Percentiles rank a stretch among this genome's conserved stretches.
phyloP scores from a whole-genome alignment of 35 echinoderm and acorn worm genomes.

The Anneissia japonica region DNA sequence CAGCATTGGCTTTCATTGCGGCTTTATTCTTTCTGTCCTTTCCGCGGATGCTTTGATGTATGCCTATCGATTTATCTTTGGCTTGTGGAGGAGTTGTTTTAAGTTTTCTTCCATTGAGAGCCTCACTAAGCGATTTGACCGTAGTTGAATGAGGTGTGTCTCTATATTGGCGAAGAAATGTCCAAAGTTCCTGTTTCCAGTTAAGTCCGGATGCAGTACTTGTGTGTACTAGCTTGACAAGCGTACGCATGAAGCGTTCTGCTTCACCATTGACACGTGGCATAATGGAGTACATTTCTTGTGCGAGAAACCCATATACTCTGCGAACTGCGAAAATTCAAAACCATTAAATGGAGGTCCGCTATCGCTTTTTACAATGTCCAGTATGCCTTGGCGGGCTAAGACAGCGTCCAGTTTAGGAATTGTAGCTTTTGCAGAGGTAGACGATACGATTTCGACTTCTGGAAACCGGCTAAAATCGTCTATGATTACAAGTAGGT shows the following conservation, averaged over 20 bases:
- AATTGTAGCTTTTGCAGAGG: slow-evolving; percentile 65
- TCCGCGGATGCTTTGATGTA: too few relatives aligned
- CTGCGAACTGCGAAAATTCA: background rate
- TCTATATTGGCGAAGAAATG: slow-evolving; percentile 54
- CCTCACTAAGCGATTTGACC: slow-evolving; percentile 8
- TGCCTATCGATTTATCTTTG: too few relatives aligned
- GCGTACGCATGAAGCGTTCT: background rate
- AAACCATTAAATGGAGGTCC: slow-evolving; percentile 60
- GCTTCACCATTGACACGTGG: background rate
- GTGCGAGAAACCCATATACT: background rate
- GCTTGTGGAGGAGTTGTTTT: too few relatives aligned
- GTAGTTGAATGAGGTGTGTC: slow-evolving; percentile 59
- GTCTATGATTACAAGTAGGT: slow-evolving; percentile 17
- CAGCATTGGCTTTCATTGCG: too few relatives aligned
- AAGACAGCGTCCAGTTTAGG: slow-evolving; percentile 53
- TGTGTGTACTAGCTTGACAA: slow-evolving; percentile 24
- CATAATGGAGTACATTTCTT: background rate
- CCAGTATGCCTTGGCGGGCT: slow-evolving; percentile 52
- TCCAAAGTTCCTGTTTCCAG: slow-evolving; percentile 30
- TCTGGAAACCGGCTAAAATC: slow-evolving; percentile 50
- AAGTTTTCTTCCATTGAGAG: slow-evolving; percentile 26
- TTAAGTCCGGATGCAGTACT: slow-evolving; percentile 17
- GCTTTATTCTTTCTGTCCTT: too few relatives aligned
- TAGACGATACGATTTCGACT: slow-evolving; percentile 58
- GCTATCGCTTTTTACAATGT: slow-evolving; percentile 58